Percentiles rank a stretch among this genome's conserved stretches.
Conservation (phyloP, 2,888 invertebrate species). For the Anaspis maculata region DNA sequence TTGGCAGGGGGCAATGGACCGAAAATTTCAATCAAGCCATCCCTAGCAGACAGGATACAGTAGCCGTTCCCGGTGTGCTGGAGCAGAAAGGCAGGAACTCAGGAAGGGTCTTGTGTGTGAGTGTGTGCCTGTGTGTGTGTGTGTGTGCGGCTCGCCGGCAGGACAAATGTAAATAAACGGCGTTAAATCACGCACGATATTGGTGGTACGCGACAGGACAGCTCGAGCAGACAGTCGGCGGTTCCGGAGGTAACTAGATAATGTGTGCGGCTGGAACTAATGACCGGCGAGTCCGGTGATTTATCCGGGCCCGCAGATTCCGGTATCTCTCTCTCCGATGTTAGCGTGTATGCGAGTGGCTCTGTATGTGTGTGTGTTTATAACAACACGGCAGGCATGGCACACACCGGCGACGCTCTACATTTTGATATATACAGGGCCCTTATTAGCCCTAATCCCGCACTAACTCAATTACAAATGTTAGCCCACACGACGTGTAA, state of each 20-base stretch:
- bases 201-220: slow-evolving; percentile 10
- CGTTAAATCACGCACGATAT: slow-evolving; percentile 13
- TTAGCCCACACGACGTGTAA: slow-evolving; percentile 23
- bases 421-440: slow-evolving; percentile 38
- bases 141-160: too few relatives aligned
- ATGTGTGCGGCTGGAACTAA: slow-evolving; percentile 41
- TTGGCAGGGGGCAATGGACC: too few relatives aligned
- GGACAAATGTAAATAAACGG: slow-evolving; percentile 12
- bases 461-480: slow-evolving; percentile 38
- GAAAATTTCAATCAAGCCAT: too few relatives aligned
- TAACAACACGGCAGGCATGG: slow-evolving; percentile 21
- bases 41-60: too few relatives aligned
- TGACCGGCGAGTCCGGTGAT: slow-evolving; percentile 43
- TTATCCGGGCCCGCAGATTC: slow-evolving; percentile 38
- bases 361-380: slow-evolving; percentile 22
- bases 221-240: slow-evolving; percentile 19
- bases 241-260: slow-evolving; percentile 38
- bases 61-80: too few relatives aligned
- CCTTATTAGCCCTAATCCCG: slow-evolving; percentile 39
- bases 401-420: slow-evolving; percentile 21
- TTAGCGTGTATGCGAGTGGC: too few relatives aligned
- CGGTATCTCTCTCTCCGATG: slow-evolving; percentile 34
- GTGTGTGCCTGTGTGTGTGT: too few relatives aligned
- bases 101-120: too few relatives aligned
- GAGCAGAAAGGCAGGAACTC: too few relatives aligned